Evolutionary conservation across 2,888 invertebrate genomes (phyloP), one percentile per base, ranked within the genome.

Genomic region (Eueremaeus valkanovi): DNA sequence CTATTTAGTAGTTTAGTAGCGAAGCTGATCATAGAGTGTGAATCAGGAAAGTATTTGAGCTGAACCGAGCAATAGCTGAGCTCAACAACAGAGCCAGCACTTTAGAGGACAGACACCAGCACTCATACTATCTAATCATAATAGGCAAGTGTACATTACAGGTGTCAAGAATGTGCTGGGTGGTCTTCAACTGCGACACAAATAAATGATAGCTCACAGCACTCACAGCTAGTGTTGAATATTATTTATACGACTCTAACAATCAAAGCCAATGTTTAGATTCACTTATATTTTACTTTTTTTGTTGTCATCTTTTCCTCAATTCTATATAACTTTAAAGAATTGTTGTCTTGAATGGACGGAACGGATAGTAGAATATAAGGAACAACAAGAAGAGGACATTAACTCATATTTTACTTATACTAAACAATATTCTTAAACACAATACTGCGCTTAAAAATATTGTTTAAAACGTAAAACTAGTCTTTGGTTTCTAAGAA

Each of bases 101-200:
- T 55, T 55, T 3, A 55, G 21, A 55, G 55, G 36, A 36, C 36
- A 36, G 36, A 36, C 36, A n/a, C n/a, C n/a, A n/a, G n/a, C 36
- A 36, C 36, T 36, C 36, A 13, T 27, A 55, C 55, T 63, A 63
- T 63, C 63, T 63, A 63, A 63, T 63, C 63, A 63, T 31, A 63
- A 63, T 63, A 63, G 63, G 33, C 63, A 63, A 63, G 63, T 63
- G 63, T 63, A 63, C 63, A 63, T 63, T 63, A 63, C 63, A 63
- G 63, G 63, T 63, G 63, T 63, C 63, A 63, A 33, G 33, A 13
- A 63, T 63, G 21, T 63, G 16, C 18, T 63, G 63, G 63, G 63
- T 63, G 63, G 63, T 63, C 63, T 27, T 55, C 55, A 8, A 11
- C 55, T 27, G 55, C 63, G 36, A 63, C 63, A 21, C 31, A 31